Evolutionary conservation across 2,797 vertebrate species (phyloP).

Genomic region (Eulemur rubriventer): DNA sequence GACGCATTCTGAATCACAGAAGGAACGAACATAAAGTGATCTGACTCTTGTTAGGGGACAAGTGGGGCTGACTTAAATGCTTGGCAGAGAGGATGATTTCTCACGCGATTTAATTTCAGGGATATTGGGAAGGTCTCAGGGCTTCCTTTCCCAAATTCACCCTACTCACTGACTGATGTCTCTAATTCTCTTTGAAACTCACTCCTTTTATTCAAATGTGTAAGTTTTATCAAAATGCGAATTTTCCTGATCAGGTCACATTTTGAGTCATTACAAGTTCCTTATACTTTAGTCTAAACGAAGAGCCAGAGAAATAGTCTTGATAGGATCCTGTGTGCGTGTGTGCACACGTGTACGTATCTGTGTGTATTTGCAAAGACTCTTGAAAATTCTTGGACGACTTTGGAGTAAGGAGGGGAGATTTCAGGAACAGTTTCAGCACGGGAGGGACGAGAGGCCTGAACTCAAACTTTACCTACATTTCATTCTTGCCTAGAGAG

Average conservation of each 20-base stretch:
- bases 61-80: not conserved
- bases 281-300: not conserved
- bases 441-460: not conserved
- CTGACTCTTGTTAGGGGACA: not conserved
- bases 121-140: not conserved
- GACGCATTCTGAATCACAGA: slow-evolving; percentile 81
- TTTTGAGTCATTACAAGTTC: not conserved
- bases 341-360: not conserved
- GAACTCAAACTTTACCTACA: not conserved
- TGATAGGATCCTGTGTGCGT: not conserved
- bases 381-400: not conserved
- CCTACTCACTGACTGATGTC: not conserved
- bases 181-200: not conserved
- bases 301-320: not conserved
- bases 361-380: not conserved
- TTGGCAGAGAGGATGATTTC: not conserved
- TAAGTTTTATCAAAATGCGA: not conserved
- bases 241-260: not conserved
- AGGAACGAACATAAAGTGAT: slow-evolving; percentile 36
- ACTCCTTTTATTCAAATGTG: not conserved
- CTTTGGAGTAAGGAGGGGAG: not conserved
- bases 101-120: not conserved
- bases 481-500: not conserved
- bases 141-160: not conserved
- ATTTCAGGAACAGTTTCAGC: not conserved